A percentile compares a stretch with the other conserved stretches of the same genome.
Evolutionary conservation across 1,140 invertebrate genomes (phyloP).

Genomic region (Nephila pilipes): DNA sequence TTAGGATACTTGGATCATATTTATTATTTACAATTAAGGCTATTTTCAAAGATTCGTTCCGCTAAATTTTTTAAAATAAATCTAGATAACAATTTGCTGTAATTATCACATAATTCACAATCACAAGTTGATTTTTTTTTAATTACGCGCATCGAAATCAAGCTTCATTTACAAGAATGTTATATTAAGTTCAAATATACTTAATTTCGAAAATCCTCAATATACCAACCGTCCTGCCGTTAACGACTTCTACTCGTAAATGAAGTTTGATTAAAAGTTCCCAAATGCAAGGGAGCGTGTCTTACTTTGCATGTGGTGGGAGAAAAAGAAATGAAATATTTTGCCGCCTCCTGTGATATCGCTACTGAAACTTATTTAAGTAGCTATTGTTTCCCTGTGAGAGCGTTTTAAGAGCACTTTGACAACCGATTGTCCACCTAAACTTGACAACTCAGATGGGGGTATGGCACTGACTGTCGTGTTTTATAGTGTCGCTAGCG

Average conservation of each 20-base stretch:
- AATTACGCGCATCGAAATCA: too few relatives aligned
- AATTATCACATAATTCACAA: too few relatives aligned
- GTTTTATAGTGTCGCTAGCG: constrained; percentile 65
- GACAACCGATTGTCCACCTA: constrained; percentile 73
- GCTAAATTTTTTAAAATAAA: too few relatives aligned
- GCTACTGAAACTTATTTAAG: constrained; percentile 68
- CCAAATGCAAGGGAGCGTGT: background rate
- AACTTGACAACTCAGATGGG: constrained; percentile 71
- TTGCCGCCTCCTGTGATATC: constrained; percentile 47
- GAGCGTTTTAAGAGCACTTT: constrained; percentile 73
- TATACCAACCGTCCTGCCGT: background rate
- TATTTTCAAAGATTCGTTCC: too few relatives aligned
- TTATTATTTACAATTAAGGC: too few relatives aligned
- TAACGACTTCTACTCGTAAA: background rate
- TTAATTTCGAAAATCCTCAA: background rate
- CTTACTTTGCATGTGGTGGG: constrained; percentile 6
- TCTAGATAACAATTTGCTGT: too few relatives aligned
- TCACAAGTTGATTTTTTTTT: too few relatives aligned
- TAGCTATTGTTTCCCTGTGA: constrained; percentile 71
- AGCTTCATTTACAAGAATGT: too few relatives aligned
- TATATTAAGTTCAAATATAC: too few relatives aligned
- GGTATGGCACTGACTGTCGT: constrained; percentile 58
- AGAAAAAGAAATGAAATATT: constrained; percentile 50
- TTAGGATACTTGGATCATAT: too few relatives aligned
- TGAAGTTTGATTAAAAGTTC: background rate